phyloP scores from a whole-genome alignment of 2,888 invertebrate genomes.

The Lasius fuliginosus region DNA sequence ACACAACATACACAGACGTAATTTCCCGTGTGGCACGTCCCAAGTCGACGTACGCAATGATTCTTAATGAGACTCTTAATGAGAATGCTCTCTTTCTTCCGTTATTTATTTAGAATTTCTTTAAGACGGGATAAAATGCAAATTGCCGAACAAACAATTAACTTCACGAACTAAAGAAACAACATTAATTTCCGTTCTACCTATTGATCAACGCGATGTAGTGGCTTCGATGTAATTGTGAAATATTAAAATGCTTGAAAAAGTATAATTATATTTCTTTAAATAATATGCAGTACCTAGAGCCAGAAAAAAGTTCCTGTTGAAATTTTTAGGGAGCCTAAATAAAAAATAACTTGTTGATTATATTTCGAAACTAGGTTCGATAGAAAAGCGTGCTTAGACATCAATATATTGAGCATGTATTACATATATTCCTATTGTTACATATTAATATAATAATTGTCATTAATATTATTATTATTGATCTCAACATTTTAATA shows the following conservation, averaged over 20 bases:
- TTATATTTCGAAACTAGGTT: background rate
- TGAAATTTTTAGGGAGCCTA: background rate
- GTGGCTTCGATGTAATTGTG: background rate
- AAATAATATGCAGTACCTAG: background rate
- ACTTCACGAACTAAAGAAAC: constrained; percentile 4
- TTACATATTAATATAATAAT: background rate
- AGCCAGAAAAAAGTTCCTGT: background rate
- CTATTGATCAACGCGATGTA: background rate
- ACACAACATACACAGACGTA: constrained; percentile 37
- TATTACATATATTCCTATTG: background rate
- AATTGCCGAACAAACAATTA: background rate
- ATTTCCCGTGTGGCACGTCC: constrained; percentile 19
- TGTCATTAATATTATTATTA: background rate
- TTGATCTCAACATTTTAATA: background rate
- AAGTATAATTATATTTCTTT: background rate
- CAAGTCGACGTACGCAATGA: background rate
- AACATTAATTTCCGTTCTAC: constrained; percentile 3
- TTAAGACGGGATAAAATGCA: background rate
- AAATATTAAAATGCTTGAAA: background rate
- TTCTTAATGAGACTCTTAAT: constrained; percentile 33
- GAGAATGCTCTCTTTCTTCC: constrained; percentile 6
- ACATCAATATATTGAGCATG: background rate
- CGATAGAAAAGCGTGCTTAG: background rate
- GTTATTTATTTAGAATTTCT: background rate
- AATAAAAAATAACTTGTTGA: constrained; percentile 1